Conservation (phyloP, 2,797 vertebrate species). For the Syncerus caffer region DNA sequence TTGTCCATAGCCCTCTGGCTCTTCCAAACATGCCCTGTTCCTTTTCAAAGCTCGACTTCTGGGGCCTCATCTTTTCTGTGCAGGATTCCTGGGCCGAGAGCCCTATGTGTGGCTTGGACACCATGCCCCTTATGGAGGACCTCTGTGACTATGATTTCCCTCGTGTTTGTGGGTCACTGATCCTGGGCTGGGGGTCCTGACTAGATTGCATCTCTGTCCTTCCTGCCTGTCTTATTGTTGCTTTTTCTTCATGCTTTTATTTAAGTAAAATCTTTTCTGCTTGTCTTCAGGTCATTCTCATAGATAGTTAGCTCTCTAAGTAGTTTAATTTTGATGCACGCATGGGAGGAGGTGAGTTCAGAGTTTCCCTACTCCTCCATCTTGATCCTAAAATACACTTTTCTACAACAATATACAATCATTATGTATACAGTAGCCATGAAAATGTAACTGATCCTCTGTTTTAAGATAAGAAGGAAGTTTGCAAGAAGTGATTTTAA, state of each 20-base stretch:
- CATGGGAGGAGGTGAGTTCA: background rate
- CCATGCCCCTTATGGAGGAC: background rate
- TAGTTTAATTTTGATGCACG: background rate
- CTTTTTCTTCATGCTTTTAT: background rate
- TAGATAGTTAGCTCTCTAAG: background rate
- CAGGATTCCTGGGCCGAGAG: no score
- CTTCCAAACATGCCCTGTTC: background rate
- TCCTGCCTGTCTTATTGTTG: background rate
- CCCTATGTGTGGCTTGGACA: background rate
- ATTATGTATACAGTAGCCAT: background rate
- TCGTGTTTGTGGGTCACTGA: background rate
- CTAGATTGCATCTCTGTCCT: background rate
- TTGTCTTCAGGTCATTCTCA: background rate
- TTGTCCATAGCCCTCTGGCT: background rate
- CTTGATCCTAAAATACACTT: background rate
- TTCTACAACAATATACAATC: background rate
- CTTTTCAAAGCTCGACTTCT: background rate
- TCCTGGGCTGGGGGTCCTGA: background rate
- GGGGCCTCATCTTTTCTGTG: background rate
- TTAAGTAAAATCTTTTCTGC: background rate
- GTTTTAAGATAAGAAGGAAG: constrained; percentile 45
- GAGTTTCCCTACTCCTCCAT: background rate
- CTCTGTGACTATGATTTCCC: background rate
- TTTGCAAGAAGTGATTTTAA: constrained; percentile 38
- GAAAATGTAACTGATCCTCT: constrained; percentile 25